Conservation (phyloP, 2,888 invertebrate genomes). For the Argynnis bischoffii region DNA sequence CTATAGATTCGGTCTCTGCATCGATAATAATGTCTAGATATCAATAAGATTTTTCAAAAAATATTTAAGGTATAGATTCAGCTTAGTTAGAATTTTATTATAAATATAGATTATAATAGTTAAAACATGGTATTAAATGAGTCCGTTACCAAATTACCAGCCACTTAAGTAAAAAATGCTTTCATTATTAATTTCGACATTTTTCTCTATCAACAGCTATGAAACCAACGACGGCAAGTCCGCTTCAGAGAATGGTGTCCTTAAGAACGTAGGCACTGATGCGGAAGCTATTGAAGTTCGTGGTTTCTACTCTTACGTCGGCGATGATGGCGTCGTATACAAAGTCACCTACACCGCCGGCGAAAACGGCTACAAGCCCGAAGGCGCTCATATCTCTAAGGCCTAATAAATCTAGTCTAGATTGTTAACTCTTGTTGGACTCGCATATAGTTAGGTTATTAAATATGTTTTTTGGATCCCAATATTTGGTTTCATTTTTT, state of each 20-base stretch:
- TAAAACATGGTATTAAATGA: too few relatives aligned
- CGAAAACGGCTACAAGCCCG: constrained; percentile 79
- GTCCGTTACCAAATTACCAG: too few relatives aligned
- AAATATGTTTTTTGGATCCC: constrained; percentile 41
- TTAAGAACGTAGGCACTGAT: constrained; percentile 72
- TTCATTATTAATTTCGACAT: background rate
- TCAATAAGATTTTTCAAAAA: too few relatives aligned
- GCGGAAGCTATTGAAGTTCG: constrained; percentile 70
- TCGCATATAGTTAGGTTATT: constrained; percentile 29
- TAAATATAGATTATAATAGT: too few relatives aligned
- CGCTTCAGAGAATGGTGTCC: constrained; percentile 53
- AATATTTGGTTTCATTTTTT: constrained; percentile 26
- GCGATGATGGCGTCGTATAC: constrained; percentile 71
- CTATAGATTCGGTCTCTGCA: too few relatives aligned
- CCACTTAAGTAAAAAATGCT: background rate
- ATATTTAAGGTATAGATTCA: too few relatives aligned
- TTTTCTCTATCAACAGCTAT: constrained; percentile 44
- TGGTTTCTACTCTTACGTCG: constrained; percentile 75
- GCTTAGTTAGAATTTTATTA: too few relatives aligned
- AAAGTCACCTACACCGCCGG: constrained; percentile 74
- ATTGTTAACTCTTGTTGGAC: constrained; percentile 35
- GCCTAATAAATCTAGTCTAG: constrained; percentile 34
- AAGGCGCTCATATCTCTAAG: constrained; percentile 58
- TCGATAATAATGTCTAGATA: too few relatives aligned
- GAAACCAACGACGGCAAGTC: constrained; percentile 67